Base-by-base conservation (phyloP, 2,113 vertebrate species). In the Ardeotis arabs region DNA sequence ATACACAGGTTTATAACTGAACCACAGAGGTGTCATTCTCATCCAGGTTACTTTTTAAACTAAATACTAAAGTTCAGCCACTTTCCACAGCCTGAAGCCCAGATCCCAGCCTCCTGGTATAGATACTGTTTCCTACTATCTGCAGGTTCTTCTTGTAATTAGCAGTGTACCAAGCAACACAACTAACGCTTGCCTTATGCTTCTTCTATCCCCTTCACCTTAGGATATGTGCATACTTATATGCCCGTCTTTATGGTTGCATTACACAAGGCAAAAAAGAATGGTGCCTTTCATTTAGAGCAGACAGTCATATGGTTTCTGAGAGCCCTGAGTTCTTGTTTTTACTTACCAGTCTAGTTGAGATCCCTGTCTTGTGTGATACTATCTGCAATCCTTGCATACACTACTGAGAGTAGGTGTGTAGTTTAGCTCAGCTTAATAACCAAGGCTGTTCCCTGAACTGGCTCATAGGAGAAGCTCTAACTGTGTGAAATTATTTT, bases 171-270 rank as follows among this genome's bases (percentile, higher is more conserved):
- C 6, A 83, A 83, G 23, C n/a, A 70, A 33, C 25, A 53, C 25
- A 68, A 7, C 5, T 44, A 23, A 35, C 10, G 41, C 3, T 12
- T 39, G 25, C 22, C n/a, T 7, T 44, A 0, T 24, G 15, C n/a
- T 75, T 5, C n/a, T 75, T 78, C 62, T 75, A 12, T 14, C 64
- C 56, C 27, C 33, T 86, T 68, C 21, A 20, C 33, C 14, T 27
- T 28, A n/a, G 35, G 60, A 62, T 6, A 49, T 7, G 10, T 1
- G 1, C 0, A 1, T 27, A 39, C 6, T 9, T 7, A 2, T 23
- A 20, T 14, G 16, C 10, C 14, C 67, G 55, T 70, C 59, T 50
- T 76, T n/a, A 41, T 22, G 41, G 21, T 1, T 80, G 47, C 3
- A 1, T 70, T 56, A 45, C 37, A 31, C 10, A 37, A 72, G 25